phyloP scores from a whole-genome alignment of 2,113 vertebrate genomes.

The Desmodus rotundus region DNA sequence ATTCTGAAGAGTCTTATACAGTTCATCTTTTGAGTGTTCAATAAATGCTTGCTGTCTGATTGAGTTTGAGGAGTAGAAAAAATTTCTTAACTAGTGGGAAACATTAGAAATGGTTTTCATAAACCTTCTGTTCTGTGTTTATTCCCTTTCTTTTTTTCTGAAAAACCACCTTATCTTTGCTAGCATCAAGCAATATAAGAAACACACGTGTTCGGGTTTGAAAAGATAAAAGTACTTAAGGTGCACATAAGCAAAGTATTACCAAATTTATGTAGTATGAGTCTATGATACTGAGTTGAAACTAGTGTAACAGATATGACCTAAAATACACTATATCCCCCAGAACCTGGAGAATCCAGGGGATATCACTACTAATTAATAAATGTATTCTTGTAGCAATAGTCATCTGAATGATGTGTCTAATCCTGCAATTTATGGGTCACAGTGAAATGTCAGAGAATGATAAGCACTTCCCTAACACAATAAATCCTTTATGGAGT shows the following conservation, averaged over 20 bases:
- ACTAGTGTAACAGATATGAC: background rate
- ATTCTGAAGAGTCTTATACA: background rate
- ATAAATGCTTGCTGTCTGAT: background rate
- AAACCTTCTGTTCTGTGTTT: background rate
- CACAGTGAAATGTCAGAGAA: background rate
- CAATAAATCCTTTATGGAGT: background rate
- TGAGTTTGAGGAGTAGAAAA: conserved; percentile 15
- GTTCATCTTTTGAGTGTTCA: background rate
- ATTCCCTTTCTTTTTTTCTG: background rate
- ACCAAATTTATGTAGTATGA: background rate
- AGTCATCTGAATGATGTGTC: background rate
- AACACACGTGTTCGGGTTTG: background rate
- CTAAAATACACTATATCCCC: background rate
- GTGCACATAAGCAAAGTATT: background rate
- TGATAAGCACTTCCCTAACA: background rate
- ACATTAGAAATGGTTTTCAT: background rate
- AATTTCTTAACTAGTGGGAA: background rate
- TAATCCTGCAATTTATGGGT: background rate
- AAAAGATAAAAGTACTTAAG: background rate
- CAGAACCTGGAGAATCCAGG: background rate
- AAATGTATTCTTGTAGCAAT: background rate
- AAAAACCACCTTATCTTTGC: background rate
- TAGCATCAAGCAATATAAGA: background rate
- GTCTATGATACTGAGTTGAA: background rate
- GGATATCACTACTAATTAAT: background rate